These are phyloP conservation scores for Nephrotoma flavescens DNA, from an alignment of 2,888 invertebrate genomes.

Conservation along the genomic window DNA sequence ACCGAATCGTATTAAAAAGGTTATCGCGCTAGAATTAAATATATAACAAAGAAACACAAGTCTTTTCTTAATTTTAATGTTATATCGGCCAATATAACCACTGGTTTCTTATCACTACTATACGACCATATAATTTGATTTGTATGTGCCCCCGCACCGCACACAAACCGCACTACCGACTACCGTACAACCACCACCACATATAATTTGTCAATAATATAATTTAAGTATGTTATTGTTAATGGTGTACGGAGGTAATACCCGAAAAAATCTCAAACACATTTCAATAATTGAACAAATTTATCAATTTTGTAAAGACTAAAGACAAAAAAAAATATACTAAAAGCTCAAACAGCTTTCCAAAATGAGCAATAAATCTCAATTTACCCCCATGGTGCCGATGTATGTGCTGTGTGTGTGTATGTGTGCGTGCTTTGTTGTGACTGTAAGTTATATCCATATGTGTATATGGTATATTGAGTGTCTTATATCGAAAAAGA, in stretches of 20 bases:
- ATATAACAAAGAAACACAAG: background rate
- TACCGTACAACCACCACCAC: background rate
- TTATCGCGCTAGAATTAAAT: background rate
- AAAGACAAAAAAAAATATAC: background rate
- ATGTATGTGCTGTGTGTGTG: background rate
- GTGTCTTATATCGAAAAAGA: background rate
- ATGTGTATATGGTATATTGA: background rate
- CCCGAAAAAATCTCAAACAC: background rate
- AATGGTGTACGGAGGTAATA: background rate
- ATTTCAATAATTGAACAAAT: background rate
- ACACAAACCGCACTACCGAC: background rate
- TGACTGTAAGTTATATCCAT: background rate
- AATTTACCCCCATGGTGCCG: background rate
- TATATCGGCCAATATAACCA: background rate
- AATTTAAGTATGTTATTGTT: background rate
- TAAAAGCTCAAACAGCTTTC: background rate
- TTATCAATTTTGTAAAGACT: background rate
- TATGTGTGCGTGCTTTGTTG: background rate
- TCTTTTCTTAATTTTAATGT: background rate
- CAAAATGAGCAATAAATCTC: background rate
- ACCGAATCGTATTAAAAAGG: background rate
- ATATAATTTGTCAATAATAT: background rate
- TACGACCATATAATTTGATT: background rate
- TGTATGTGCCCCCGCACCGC: background rate
- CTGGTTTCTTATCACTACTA: background rate